Evolutionary conservation across 2,797 vertebrate species (phyloP).

Genomic region (Podarcis lilfordi): DNA sequence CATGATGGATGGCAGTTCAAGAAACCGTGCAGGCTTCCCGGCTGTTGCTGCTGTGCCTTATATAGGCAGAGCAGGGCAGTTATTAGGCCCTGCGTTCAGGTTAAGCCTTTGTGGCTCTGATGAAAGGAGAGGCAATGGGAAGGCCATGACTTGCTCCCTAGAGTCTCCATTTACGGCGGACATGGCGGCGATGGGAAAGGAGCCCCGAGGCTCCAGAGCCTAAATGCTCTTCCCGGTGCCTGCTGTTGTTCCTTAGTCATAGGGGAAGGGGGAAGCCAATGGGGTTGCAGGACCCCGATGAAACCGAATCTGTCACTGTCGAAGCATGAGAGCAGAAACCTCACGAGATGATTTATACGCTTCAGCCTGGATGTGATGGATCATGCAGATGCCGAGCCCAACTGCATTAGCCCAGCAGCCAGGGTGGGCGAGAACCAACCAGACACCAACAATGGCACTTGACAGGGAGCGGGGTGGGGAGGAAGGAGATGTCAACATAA

Average conservation of each 20-base stretch:
- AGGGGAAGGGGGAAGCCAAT: not conserved
- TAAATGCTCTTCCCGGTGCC: not conserved
- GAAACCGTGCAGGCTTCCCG: not conserved
- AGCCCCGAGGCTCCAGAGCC: not conserved
- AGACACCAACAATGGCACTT: not conserved
- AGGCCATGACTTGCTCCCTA: not conserved
- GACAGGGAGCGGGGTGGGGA: not conserved
- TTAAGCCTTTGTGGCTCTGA: not conserved
- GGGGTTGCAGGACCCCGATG: not conserved
- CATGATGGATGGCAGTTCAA: not conserved
- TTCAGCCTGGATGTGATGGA: conserved; percentile 14
- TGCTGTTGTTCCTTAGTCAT: not conserved
- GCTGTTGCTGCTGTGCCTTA: not conserved
- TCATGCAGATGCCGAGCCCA: not conserved
- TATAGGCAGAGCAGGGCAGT: not conserved
- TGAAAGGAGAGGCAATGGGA: not conserved
- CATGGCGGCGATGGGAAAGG: not conserved
- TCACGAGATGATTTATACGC: conserved; percentile 10
- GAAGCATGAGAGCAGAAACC: not conserved
- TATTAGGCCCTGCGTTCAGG: not conserved
- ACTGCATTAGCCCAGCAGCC: conserved; percentile 15
- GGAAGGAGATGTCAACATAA: conserved; percentile 2
- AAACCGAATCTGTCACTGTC: conserved; percentile 4
- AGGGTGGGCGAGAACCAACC: conserved; percentile 22
- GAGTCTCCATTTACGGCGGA: not conserved